Base-by-base conservation (phyloP, 2,113 vertebrate genomes). In the Pagrus major region DNA sequence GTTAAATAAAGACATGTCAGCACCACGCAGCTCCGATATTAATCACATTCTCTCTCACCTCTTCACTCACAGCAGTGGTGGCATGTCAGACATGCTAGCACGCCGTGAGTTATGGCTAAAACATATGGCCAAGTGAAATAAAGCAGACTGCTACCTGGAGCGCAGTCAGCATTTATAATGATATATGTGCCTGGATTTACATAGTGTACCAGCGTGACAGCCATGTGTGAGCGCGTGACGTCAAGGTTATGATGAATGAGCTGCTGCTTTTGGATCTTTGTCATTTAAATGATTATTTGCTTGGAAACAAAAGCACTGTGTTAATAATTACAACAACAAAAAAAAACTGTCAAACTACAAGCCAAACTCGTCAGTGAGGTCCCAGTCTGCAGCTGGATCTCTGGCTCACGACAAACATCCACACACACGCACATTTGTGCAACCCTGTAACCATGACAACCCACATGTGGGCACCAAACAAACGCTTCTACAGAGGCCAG, bases 401-500 rank as follows among this genome's bases (percentile, higher is more conserved):
- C 58, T 64, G 69, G 52, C 81, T 84, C 63, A 29, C 42, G 6
- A 74, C 72, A 69, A 67, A 59, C 47, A 81, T 41, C 21, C 54
- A 42, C 47, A 23, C 54, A 58, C 23, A 15, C 12, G 58, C 39
- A 21, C 21, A 41, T 21, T 29, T n/a, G 3, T 2, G 52, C 47
- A 71, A 71, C 18, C 35, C 58, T 33, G 83, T 90, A 81, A 61
- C 85, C 71, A 84, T 83, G 75, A 76, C 81, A 85, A 88, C 77
- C 29, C 71, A 81, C 83, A 88, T 80, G 76, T 81, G 79, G 81
- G 81, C 73, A 89, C 69, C 46, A 89, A 89, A 87, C 77, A 87
- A 88, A 86, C 64, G 55, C 51, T 29, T 74, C 83, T 70, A 81
- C 29, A 63, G 35, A 77, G 42, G 58, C 70, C 49, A 47, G 51